Percentiles rank a stretch among this genome's conserved stretches.
Conservation (phyloP, 2,113 vertebrate species). For the Cyanocitta stelleri region DNA sequence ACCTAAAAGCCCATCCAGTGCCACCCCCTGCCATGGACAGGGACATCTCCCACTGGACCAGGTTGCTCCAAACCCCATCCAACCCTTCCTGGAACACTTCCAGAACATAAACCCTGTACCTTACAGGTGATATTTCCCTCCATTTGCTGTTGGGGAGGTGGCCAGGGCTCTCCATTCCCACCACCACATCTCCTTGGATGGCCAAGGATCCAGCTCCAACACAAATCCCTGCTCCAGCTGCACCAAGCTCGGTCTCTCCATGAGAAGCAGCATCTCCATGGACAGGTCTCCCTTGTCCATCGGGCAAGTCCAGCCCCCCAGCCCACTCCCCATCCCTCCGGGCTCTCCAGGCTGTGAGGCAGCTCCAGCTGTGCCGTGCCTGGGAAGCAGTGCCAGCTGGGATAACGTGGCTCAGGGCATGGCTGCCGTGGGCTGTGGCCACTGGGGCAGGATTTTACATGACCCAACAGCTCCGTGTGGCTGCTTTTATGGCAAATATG, state of each 20-base stretch:
- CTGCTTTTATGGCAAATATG: background rate
- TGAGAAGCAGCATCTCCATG: accelerated
- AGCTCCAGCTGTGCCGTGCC: background rate
- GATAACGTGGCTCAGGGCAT: background rate
- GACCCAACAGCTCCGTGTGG: background rate
- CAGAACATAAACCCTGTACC: background rate
- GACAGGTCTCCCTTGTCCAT: background rate
- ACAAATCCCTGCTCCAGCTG: background rate
- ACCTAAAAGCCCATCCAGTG: background rate
- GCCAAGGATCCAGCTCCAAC: background rate
- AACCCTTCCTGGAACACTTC: background rate
- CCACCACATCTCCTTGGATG: background rate
- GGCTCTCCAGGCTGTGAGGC: background rate
- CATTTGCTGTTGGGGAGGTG: background rate
- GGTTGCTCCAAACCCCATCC: background rate
- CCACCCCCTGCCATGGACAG: background rate
- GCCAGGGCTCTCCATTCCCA: background rate
- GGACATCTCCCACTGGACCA: background rate
- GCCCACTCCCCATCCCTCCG: accelerated
- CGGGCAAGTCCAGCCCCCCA: background rate
- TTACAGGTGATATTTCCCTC: background rate
- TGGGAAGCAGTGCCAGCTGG: accelerated
- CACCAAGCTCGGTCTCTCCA: background rate
- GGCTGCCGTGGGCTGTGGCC: background rate
- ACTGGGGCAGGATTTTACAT: background rate